Evolutionary conservation across 1,140 invertebrate genomes (phyloP).

Genomic region (Drosophila nasuta): DNA sequence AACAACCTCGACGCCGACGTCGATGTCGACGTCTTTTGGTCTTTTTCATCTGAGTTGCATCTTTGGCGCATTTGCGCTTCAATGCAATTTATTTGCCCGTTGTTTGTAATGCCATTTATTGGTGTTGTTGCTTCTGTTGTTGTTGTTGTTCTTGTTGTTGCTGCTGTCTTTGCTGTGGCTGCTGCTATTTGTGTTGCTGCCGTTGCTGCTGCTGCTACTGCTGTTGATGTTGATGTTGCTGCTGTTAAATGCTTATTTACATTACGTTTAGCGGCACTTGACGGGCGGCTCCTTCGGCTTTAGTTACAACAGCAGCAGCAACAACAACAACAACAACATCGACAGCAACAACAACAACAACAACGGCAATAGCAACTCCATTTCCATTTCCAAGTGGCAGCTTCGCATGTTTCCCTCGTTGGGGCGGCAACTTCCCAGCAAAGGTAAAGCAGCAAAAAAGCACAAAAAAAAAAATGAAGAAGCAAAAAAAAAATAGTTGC

Average conservation of each 20-base stretch:
- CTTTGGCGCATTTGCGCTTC: conserved; percentile 72
- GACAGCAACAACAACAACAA: conserved; percentile 19
- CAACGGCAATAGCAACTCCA: conserved; percentile 36
- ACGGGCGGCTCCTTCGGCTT: conserved; percentile 44
- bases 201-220: conserved; percentile 39
- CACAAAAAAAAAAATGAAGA: conserved; percentile 19
- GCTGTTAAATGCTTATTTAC: conserved; percentile 83
- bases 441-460: conserved; percentile 30
- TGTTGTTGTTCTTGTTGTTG: conserved; percentile 36
- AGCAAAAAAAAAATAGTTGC: conserved; percentile 20
- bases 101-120: conserved; percentile 81
- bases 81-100: conserved; percentile 80
- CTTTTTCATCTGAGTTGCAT: conserved; percentile 66
- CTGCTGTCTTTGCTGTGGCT: conserved; percentile 23
- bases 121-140: conserved; percentile 41
- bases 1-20: conserved; percentile 20
- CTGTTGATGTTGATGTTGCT: conserved; percentile 46
- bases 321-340: conserved; percentile 21
- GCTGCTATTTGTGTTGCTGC: conserved; percentile 26
- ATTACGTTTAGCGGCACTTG: conserved; percentile 83
- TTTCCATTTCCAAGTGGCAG: conserved; percentile 45
- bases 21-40: conserved; percentile 35
- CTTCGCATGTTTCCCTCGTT: conserved; percentile 36
- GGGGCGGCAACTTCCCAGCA: conserved; percentile 39
- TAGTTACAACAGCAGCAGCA: conserved; percentile 8